Conservation (phyloP, 1,140 invertebrate genomes). For the Melipona quadrifasciata region DNA sequence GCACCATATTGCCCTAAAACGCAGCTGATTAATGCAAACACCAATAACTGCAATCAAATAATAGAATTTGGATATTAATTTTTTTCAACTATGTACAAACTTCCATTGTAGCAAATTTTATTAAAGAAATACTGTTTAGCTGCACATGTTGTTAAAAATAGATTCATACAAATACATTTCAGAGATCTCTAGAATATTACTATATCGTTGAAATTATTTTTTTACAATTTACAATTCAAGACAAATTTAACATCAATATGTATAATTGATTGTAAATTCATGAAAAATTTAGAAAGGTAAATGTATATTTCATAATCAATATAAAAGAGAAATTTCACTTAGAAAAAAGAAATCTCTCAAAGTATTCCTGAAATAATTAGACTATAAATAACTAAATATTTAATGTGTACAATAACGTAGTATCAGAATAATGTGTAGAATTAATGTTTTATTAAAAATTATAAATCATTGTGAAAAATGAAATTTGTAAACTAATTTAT, state of each 20-base stretch:
- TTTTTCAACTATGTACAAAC: neutral
- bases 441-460: no score
- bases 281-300: no score
- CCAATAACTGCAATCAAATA: conserved; percentile 72
- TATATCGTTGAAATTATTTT: no score
- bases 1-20: conserved; percentile 71
- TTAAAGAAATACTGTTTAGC: neutral
- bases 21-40: conserved; percentile 71
- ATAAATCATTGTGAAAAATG: no score
- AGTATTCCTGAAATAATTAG: neutral
- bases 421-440: no score
- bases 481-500: no score
- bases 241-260: neutral
- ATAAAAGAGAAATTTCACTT: neutral
- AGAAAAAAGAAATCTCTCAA: neutral
- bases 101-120: neutral
- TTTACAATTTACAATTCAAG: neutral
- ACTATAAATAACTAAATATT: neutral
- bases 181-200: neutral
- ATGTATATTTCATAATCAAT: no score
- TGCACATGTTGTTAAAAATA: neutral
- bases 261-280: no score
- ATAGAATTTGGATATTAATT: neutral
- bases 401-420: neutral
- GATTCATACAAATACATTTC: no score